Base-by-base conservation (phyloP, 2,797 vertebrate species). In the Neosalanx taihuensis region DNA sequence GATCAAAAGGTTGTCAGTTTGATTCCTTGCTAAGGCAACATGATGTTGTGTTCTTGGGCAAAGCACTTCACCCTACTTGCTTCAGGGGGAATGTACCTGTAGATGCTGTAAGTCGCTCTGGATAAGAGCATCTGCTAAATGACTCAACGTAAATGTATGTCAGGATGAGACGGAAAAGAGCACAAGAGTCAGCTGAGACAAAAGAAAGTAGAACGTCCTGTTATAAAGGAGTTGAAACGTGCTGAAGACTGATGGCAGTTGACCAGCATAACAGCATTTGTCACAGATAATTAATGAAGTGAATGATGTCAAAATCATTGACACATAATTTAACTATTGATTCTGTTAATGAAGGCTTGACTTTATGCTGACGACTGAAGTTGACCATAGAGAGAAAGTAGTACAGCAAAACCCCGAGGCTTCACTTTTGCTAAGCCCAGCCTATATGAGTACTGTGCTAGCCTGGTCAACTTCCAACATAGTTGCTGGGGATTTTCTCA, bases 261-360 rank as follows among this genome's bases (percentile, higher is more conserved):
- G 9, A n/a, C 71, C 33, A 53, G 31, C 15, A 35, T 51, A 23
- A 68, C 33, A 61, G 20, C 13, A 10, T 35, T 35, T 59, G 13
- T 63, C 59, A 63, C 18, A n/a, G 18, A 26, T 26, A 26, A 1
- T 26, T 26, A 26, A 26, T 26, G 23, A 26, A 26, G 23, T 26
- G 23, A 26, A 26, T 26, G 23, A 26, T 26, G 23, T 26, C 23
- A 26, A 26, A 26, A 26, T 26, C 23, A 26, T 31, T 61, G 7
- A 26, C 3, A 12, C 31, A 18, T 67, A 71, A 70, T 77, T 67
- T 35, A 73, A 58, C 23, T 41, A 77, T 73, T 35, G 74, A 80
- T 76, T 67, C 31, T 64, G 35, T 69, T 64, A 57, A 69, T 69
- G 60, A 70, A 67, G 69, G 59, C 29, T 46, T 18, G 63, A 23